Conservation (phyloP, 2,888 invertebrate genomes). For the Eupsilia transversa region DNA sequence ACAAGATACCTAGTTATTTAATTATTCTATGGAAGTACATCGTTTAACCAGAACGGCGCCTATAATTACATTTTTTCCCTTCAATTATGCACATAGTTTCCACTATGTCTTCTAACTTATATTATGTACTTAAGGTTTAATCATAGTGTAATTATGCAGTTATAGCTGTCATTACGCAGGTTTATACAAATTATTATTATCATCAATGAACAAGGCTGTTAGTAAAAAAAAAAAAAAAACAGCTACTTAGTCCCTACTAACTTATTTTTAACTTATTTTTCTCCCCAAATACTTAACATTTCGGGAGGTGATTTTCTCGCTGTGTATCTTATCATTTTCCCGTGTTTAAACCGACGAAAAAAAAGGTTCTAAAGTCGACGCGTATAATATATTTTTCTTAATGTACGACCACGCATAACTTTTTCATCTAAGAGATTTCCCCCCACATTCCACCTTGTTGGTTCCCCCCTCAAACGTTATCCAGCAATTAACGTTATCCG, state of each 20-base stretch:
- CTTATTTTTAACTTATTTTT: no score
- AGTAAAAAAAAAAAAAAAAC: no score
- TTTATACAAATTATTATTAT: no score
- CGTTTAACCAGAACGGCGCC: neutral
- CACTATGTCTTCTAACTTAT: neutral
- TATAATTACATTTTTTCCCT: slow-evolving; percentile 17
- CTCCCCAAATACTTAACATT: no score
- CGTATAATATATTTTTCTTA: no score
- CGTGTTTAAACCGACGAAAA: neutral
- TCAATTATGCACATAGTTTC: slow-evolving; percentile 22
- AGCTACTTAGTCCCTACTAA: no score
- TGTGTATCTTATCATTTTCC: neutral
- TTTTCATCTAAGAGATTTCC: neutral
- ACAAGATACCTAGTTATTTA: neutral
- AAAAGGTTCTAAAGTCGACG: no score
- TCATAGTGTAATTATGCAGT: no score
- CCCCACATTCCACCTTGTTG: neutral
- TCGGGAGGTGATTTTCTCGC: neutral
- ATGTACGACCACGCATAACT: no score
- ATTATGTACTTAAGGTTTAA: no score
- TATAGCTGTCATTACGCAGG: no score
- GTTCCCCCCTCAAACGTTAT: neutral
- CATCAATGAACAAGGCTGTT: no score
- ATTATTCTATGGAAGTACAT: slow-evolving; percentile 1
- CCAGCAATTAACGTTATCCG: neutral